A percentile compares a stretch with the other conserved stretches of the same genome.
Evolutionary conservation across 2,113 vertebrate genomes (phyloP).

Genomic region (Tor tambroides): DNA sequence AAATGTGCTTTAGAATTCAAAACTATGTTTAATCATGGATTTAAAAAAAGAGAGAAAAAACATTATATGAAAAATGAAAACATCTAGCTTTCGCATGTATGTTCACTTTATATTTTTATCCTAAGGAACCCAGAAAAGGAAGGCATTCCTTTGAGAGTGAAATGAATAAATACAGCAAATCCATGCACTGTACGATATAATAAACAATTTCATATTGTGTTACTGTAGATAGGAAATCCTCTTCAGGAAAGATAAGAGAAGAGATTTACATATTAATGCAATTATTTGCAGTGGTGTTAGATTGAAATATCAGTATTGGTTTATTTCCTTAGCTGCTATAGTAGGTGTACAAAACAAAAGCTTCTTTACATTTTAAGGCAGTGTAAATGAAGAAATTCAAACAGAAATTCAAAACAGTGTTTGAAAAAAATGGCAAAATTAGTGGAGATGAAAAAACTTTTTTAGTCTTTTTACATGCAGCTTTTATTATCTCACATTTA

Average conservation of each 20-base stretch:
- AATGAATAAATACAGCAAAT: not conserved
- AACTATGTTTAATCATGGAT: not conserved
- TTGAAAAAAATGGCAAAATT: not conserved
- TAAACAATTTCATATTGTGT: not conserved
- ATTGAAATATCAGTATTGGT: not conserved
- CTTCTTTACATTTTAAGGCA: not conserved
- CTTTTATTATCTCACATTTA: too few relatives aligned
- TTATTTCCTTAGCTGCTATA: not conserved
- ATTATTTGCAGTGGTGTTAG: not conserved
- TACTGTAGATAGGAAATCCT: not conserved
- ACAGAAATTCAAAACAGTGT: not conserved
- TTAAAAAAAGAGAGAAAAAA: not conserved
- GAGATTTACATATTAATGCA: not conserved
- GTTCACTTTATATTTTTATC: not conserved
- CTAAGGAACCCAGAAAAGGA: not conserved
- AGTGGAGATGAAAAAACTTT: not conserved
- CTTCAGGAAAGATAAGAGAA: not conserved
- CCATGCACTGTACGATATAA: not conserved
- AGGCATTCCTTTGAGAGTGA: not conserved
- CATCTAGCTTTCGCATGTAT: not conserved
- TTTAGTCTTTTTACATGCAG: not conserved
- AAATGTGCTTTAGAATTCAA: constrained; percentile 26
- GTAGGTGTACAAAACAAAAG: not conserved
- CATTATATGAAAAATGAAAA: not conserved
- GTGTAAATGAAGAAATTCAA: not conserved